These are phyloP conservation scores for Willisornis vidua DNA, from an alignment of 2,113 vertebrate species.

Conservation along the genomic window DNA sequence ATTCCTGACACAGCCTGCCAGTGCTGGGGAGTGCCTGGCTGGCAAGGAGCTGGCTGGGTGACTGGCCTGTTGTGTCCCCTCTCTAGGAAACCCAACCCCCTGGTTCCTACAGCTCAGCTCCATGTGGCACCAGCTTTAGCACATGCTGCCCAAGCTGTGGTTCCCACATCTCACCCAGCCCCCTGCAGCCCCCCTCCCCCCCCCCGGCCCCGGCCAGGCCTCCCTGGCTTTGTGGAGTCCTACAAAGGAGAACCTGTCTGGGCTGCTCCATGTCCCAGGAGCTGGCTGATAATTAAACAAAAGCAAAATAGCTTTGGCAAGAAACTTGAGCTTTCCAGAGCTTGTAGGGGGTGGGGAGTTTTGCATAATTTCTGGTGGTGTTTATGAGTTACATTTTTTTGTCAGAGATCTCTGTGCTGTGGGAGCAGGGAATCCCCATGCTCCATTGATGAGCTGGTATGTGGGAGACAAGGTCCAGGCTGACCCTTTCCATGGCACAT, in stretches of 20 bases:
- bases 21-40: neutral
- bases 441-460: fast-evolving
- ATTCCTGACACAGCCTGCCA: neutral
- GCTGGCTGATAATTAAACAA: constrained; percentile 68
- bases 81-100: fast-evolving
- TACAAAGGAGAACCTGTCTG: constrained; percentile 51
- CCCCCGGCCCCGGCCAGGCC: neutral
- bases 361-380: neutral
- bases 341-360: neutral
- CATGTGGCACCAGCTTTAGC: neutral
- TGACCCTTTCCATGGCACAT: neutral
- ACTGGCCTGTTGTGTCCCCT: fast-evolving
- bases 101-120: fast-evolving
- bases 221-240: neutral
- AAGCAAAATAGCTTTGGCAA: constrained; percentile 33
- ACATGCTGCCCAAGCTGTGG: neutral
- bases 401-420: fast-evolving
- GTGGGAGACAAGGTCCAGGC: neutral
- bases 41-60: fast-evolving
- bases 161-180: neutral
- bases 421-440: neutral
- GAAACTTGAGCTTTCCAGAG: constrained; percentile 58
- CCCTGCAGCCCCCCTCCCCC: neutral
- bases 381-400: neutral
- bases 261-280: neutral